Conservation (phyloP, 2,888 invertebrate species). For the Drosophila kuntzei region DNA sequence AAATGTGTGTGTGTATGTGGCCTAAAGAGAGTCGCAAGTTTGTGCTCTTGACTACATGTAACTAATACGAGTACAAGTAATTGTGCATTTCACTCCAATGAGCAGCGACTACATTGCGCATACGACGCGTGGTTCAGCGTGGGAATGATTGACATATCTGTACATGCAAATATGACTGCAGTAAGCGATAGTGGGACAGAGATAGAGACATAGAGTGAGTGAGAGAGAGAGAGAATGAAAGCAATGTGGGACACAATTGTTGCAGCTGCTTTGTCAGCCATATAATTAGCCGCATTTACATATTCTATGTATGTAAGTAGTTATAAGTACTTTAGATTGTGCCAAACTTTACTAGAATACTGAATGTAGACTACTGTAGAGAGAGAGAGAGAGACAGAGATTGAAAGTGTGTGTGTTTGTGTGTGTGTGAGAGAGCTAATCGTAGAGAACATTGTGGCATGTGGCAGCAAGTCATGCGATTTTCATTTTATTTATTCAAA, state of each 20-base stretch:
- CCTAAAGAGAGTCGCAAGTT: slow-evolving; percentile 33
- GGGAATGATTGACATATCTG: slow-evolving; percentile 58
- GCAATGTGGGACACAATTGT: slow-evolving; percentile 57
- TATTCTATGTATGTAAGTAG: slow-evolving; percentile 10
- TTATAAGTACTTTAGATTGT: slow-evolving; percentile 39
- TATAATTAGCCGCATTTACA: slow-evolving; percentile 60
- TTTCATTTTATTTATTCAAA: slow-evolving; percentile 48
- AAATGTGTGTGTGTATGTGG: slow-evolving; percentile 30
- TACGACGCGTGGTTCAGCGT: slow-evolving; percentile 50
- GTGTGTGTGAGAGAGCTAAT: slow-evolving; percentile 18
- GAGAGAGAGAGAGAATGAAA: slow-evolving; percentile 17
- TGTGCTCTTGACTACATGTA: slow-evolving; percentile 54
- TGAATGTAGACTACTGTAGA: no score
- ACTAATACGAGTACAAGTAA: slow-evolving; percentile 51
- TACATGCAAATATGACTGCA: slow-evolving; percentile 68
- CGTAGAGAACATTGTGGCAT: slow-evolving; percentile 31
- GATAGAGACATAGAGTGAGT: slow-evolving; percentile 13
- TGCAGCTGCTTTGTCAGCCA: slow-evolving; percentile 45
- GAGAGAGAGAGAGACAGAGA: slow-evolving; percentile 15
- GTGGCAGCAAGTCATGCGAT: slow-evolving; percentile 68
- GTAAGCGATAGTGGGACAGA: slow-evolving; percentile 32
- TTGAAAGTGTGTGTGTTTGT: background rate
- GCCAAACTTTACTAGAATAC: slow-evolving; percentile 31
- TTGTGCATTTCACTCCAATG: slow-evolving; percentile 67
- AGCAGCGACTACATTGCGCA: slow-evolving; percentile 60